A percentile compares a stretch with the other conserved stretches of the same genome.
phyloP scores from a whole-genome alignment of 35 echinoderm and acorn worm species.

The Heliocidaris tuberculata region DNA sequence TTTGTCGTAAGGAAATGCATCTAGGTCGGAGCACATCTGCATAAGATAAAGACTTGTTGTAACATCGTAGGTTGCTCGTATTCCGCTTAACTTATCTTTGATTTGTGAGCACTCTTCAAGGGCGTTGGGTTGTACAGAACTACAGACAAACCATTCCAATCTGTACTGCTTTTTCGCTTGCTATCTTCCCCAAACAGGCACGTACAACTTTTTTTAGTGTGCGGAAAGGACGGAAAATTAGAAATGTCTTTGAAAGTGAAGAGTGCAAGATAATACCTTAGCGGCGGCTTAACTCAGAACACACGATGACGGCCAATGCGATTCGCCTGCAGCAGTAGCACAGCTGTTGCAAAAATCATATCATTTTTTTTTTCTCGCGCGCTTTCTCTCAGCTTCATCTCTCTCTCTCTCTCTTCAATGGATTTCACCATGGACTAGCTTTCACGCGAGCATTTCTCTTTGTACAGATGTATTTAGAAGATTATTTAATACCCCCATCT shows the following conservation, averaged over 20 bases:
- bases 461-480: too few relatives aligned
- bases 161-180: background rate
- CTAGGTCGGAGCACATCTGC: background rate
- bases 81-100: background rate
- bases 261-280: constrained; percentile 1
- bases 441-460: too few relatives aligned
- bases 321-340: background rate
- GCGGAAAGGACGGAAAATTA: background rate
- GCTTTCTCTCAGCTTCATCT: background rate
- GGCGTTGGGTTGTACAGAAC: background rate
- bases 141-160: background rate
- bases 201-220: background rate
- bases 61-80: background rate
- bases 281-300: background rate
- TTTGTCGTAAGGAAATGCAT: background rate
- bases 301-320: background rate
- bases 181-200: background rate
- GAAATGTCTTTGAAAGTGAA: constrained; percentile 18
- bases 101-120: background rate
- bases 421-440: too few relatives aligned
- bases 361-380: background rate
- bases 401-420: too few relatives aligned
- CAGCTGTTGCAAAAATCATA: background rate
- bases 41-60: background rate
- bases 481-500: too few relatives aligned